These are phyloP conservation scores for Crambe crambe DNA, from an alignment of 37 sponge, comb jelly and placozoan species.

Conservation along the genomic window DNA sequence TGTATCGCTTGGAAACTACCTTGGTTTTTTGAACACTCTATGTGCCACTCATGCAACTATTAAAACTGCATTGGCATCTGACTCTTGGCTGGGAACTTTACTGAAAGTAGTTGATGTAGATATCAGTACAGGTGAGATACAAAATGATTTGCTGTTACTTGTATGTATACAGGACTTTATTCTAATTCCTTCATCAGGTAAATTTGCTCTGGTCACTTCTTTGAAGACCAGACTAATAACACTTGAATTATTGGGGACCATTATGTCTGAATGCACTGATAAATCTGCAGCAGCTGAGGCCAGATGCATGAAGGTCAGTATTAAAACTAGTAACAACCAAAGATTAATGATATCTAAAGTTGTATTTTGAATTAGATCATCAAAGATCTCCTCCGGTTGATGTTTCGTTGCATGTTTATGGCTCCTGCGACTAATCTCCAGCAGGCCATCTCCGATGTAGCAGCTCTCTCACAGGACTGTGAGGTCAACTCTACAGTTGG, in stretches of 20 bases:
- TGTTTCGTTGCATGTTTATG: conserved; percentile 52
- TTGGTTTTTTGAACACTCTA: conserved; percentile 46
- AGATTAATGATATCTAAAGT: background rate
- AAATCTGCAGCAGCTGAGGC: background rate
- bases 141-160: background rate
- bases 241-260: conserved; percentile 37
- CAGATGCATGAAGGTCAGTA: conserved; percentile 43
- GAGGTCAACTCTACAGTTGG: background rate
- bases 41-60: conserved; percentile 28
- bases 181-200: background rate
- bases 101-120: conserved; percentile 46
- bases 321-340: background rate
- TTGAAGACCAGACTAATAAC: conserved; percentile 66
- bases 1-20: conserved; percentile 28
- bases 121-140: conserved; percentile 9
- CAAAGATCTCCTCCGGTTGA: conserved; percentile 38
- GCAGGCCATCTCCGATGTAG: background rate
- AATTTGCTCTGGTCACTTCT: conserved; percentile 27
- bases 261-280: conserved; percentile 31
- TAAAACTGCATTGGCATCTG: conserved; percentile 16
- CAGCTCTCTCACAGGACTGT: background rate
- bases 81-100: conserved; percentile 24
- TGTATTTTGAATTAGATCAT: conserved; percentile 9
- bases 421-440: conserved; percentile 13
- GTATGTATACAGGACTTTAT: background rate